A percentile compares a stretch with the other conserved stretches of the same genome.
phyloP scores from a whole-genome alignment of 2,113 vertebrate species.

The Cinclus mexicanus region DNA sequence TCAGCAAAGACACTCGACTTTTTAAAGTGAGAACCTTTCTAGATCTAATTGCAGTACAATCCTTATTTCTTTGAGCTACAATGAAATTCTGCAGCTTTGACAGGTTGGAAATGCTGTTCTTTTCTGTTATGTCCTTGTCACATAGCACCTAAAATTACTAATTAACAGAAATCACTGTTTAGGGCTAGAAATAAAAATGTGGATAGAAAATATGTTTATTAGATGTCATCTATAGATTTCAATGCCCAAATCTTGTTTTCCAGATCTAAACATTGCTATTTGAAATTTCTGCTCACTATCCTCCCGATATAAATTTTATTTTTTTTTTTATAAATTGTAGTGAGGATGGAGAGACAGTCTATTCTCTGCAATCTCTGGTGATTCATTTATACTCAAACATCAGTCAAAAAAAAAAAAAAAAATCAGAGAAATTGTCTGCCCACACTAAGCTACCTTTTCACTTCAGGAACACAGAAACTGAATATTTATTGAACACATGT shows the following conservation, averaged over 20 bases:
- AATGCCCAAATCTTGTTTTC: background rate
- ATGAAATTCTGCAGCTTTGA: background rate
- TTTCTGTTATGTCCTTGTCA: background rate
- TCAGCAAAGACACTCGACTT: background rate
- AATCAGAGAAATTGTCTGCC: background rate
- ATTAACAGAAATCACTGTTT: background rate
- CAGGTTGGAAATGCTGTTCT: background rate
- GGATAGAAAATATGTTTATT: background rate
- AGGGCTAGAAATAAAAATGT: background rate
- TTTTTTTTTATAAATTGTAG: background rate
- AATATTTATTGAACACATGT: background rate
- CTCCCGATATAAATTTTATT: rapidly evolving
- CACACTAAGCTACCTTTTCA: background rate
- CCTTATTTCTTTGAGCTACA: background rate
- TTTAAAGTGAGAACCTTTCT: background rate
- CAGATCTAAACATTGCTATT: background rate
- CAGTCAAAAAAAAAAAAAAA: background rate
- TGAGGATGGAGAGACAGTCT: background rate
- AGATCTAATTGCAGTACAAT: background rate
- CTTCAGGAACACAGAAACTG: background rate
- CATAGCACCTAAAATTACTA: background rate
- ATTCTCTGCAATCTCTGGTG: background rate
- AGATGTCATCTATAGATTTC: background rate
- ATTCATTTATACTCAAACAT: rapidly evolving
- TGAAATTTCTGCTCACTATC: background rate